These are phyloP conservation scores for Diabrotica virgifera DNA, from an alignment of 1,140 invertebrate species.

Conservation along the genomic window DNA sequence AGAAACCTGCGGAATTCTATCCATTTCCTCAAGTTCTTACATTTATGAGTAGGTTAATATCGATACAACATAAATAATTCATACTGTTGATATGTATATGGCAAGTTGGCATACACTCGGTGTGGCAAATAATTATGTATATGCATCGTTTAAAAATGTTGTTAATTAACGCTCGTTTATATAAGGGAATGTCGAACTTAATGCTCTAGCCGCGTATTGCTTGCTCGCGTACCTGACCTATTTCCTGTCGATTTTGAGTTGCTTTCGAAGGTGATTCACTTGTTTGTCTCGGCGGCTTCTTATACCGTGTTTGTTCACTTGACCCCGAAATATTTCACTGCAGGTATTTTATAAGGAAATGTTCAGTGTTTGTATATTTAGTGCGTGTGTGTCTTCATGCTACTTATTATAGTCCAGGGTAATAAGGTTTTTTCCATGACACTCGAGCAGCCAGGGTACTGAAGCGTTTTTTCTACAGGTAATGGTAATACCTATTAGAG, in stretches of 20 bases:
- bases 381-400: too few species aligned
- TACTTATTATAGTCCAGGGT: too few species aligned
- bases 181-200: background rate
- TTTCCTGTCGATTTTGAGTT: background rate
- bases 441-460: too few species aligned
- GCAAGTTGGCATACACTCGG: background rate
- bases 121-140: background rate
- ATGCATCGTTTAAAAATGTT: background rate
- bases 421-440: too few species aligned
- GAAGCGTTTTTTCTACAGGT: too few species aligned
- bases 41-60: background rate
- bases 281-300: background rate
- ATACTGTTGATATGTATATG: background rate
- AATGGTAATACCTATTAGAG: too few species aligned
- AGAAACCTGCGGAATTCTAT: too few species aligned
- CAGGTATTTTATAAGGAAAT: background rate
- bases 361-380: too few species aligned
- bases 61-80: background rate
- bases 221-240: constrained; percentile 1
- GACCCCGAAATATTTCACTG: background rate
- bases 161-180: background rate
- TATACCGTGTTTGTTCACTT: background rate
- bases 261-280: constrained; percentile 1
- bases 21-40: too few species aligned
- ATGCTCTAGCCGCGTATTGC: background rate